Percentiles rank a stretch among this genome's conserved stretches.
Evolutionary conservation across 2,113 vertebrate species (phyloP).

Genomic region (Penelope pileata): DNA sequence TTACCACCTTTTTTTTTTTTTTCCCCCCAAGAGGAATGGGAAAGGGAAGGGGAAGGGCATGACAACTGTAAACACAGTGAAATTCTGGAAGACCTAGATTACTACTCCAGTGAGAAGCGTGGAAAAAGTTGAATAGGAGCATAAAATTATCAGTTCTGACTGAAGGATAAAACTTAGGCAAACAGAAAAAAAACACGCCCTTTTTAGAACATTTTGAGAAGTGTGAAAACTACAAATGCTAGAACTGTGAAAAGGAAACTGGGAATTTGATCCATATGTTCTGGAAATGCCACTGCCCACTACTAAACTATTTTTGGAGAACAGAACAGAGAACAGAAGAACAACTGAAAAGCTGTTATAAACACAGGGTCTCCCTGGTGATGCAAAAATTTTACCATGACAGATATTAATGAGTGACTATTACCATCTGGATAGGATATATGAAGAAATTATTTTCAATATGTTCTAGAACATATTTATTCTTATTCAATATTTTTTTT

Average conservation of each 20-base stretch:
- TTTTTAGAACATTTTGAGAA: slow-evolving; percentile 67
- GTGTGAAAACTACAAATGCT: slow-evolving; percentile 73
- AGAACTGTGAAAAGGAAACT: slow-evolving; percentile 70
- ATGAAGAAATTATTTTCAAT: not conserved
- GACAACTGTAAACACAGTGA: not conserved
- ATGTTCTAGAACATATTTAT: slow-evolving; percentile 4
- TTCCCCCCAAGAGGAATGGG: not conserved
- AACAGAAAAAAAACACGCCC: slow-evolving; percentile 28
- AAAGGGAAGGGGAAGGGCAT: not conserved
- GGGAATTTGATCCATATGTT: slow-evolving; percentile 72
- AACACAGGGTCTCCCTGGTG: slow-evolving; percentile 64
- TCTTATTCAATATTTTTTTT: too few relatives aligned
- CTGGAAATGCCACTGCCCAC: slow-evolving; percentile 72
- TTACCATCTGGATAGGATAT: not conserved
- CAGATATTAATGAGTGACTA: slow-evolving; percentile 28
- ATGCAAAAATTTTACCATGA: slow-evolving; percentile 23
- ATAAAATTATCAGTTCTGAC: slow-evolving; percentile 21
- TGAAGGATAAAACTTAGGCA: slow-evolving; percentile 43
- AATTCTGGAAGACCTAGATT: slow-evolving; percentile 20
- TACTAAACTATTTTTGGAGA: slow-evolving; percentile 65
- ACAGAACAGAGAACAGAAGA: slow-evolving; percentile 49
- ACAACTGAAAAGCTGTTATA: slow-evolving; percentile 54
- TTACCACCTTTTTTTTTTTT: not conserved
- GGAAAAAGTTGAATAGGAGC: slow-evolving; percentile 3
- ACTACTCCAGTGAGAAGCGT: slow-evolving; percentile 45